Conservation (phyloP, 1,140 invertebrate genomes). For the Ceratina australensis region DNA sequence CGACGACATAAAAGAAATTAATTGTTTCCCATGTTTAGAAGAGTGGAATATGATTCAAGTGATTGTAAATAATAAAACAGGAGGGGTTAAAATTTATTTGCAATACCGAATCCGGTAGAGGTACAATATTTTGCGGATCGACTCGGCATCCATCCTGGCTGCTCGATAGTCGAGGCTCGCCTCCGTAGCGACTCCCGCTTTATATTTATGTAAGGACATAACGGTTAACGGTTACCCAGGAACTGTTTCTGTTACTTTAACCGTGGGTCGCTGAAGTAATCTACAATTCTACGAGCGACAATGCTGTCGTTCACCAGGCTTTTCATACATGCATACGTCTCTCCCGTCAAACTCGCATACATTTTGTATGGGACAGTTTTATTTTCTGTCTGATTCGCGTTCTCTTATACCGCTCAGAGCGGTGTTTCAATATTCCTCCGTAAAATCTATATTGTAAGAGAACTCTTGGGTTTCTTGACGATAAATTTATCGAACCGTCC, state of each 20-base stretch:
- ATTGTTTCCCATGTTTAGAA: too few relatives aligned
- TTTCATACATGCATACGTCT: neutral
- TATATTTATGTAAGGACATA: constrained; percentile 53
- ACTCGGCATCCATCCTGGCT: constrained; percentile 58
- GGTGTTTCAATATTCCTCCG: neutral
- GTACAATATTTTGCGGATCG: constrained; percentile 42
- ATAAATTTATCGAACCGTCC: neutral
- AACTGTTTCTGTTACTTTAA: constrained; percentile 42
- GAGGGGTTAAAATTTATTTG: constrained; percentile 22
- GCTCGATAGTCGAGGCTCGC: constrained; percentile 56
- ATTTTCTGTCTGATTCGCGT: neutral
- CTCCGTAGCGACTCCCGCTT: constrained; percentile 43
- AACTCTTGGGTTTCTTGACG: too few relatives aligned
- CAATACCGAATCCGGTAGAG: constrained; percentile 14
- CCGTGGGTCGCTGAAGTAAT: constrained; percentile 48
- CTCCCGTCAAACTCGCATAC: neutral
- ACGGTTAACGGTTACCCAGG: constrained; percentile 39
- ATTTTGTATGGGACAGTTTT: neutral
- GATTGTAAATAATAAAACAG: constrained; percentile 21
- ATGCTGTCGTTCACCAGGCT: constrained; percentile 2
- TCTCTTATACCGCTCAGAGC: neutral
- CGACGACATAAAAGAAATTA: too few relatives aligned
- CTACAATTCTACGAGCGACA: constrained; percentile 43
- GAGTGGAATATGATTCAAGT: too few relatives aligned
- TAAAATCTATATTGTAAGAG: neutral